Conservation (phyloP, 1,140 invertebrate genomes). For the Pseudoatta argentina region DNA sequence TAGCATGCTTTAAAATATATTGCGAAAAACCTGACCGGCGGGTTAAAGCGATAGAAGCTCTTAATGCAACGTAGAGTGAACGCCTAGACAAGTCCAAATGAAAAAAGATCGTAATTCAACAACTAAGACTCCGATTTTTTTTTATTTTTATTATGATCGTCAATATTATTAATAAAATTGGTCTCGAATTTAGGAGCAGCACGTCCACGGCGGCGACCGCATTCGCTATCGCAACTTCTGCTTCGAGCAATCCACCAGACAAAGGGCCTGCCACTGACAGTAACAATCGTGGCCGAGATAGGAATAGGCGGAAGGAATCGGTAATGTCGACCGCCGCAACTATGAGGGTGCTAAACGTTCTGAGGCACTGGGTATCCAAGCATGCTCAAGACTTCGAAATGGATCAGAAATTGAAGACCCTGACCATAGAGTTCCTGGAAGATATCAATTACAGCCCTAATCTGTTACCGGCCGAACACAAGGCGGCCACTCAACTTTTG, state of each 20-base stretch:
- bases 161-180: not conserved
- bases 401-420: constrained; percentile 90
- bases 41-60: not conserved
- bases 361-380: constrained; percentile 91
- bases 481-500: constrained; percentile 93
- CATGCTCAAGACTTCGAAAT: constrained; percentile 94
- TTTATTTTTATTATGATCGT: not conserved
- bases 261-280: constrained; percentile 76
- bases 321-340: constrained; percentile 97
- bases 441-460: constrained; percentile 95
- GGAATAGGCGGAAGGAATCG: constrained; percentile 91
- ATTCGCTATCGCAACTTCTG: constrained; percentile 97
- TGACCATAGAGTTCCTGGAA: constrained; percentile 95
- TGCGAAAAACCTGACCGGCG: not conserved
- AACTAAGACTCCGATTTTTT: constrained; percentile 13
- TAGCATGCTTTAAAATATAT: constrained; percentile 14
- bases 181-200: constrained; percentile 90
- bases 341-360: constrained; percentile 96
- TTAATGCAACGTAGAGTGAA: constrained; percentile 17
- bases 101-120: not conserved
- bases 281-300: constrained; percentile 82
- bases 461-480: constrained; percentile 95
- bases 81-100: not conserved
- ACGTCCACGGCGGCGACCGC: constrained; percentile 96
- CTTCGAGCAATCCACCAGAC: constrained; percentile 93